These are phyloP conservation scores for Adelognathus sp. DNA, from an alignment of 2,888 invertebrate genomes.

Conservation along the genomic window DNA sequence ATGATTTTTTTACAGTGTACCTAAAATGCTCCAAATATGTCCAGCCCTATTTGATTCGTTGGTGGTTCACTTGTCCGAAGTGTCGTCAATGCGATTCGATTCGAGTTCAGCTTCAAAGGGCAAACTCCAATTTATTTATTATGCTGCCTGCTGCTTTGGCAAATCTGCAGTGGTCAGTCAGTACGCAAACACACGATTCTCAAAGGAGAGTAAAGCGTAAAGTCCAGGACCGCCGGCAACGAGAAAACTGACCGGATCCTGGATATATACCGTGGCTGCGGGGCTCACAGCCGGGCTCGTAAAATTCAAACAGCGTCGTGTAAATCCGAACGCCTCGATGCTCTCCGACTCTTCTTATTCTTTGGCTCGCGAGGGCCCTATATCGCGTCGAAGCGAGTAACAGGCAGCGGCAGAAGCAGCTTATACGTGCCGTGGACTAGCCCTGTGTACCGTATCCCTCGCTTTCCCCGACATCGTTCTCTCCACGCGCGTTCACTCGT, in stretches of 20 bases:
- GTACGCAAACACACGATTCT: background rate
- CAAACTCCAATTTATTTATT: too few relatives aligned
- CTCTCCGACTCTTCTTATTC: slow-evolving; percentile 47
- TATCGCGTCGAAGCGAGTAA: slow-evolving; percentile 47
- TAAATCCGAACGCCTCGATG: slow-evolving; percentile 68
- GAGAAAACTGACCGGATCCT: slow-evolving; percentile 23
- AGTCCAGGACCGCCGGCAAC: slow-evolving; percentile 14
- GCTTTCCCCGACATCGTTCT: slow-evolving; percentile 48
- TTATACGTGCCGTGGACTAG: background rate
- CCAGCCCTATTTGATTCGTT: too few relatives aligned
- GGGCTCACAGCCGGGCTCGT: slow-evolving; percentile 54
- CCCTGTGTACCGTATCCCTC: slow-evolving; percentile 17
- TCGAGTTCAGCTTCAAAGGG: too few relatives aligned
- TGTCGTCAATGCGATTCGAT: too few relatives aligned
- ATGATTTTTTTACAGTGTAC: too few relatives aligned
- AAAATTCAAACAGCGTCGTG: slow-evolving; percentile 65
- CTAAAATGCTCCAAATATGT: too few relatives aligned
- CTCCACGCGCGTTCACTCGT: slow-evolving; percentile 53
- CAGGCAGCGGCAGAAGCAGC: background rate
- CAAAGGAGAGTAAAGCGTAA: slow-evolving; percentile 7
- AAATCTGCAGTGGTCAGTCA: background rate
- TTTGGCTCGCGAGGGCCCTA: slow-evolving; percentile 30
- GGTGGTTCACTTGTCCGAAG: too few relatives aligned
- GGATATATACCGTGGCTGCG: slow-evolving; percentile 3
- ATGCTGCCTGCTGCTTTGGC: background rate